These are phyloP conservation scores for Pollachius pollachius DNA, from an alignment of 2,113 vertebrate genomes.

Conservation along the genomic window DNA sequence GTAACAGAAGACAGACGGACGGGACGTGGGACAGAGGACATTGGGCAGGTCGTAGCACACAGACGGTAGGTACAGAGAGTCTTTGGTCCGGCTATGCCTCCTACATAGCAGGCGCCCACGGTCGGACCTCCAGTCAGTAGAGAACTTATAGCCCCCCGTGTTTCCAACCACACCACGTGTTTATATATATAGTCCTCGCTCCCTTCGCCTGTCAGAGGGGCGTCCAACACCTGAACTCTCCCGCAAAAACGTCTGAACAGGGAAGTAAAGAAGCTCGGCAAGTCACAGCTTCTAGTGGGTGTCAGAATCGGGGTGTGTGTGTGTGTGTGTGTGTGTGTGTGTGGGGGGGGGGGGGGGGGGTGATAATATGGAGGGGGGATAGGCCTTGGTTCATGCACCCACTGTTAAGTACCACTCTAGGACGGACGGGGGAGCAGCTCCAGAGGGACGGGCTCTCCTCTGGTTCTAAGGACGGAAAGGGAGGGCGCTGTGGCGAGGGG, in stretches of 20 bases:
- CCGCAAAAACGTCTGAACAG: slow-evolving; percentile 33
- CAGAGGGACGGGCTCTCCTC: slow-evolving; percentile 65
- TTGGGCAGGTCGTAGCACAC: slow-evolving; percentile 9
- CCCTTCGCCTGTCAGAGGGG: slow-evolving; percentile 48
- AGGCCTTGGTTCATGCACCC: slow-evolving; percentile 70
- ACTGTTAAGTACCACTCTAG: slow-evolving; percentile 80
- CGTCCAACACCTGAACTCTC: slow-evolving; percentile 10
- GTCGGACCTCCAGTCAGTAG: slow-evolving; percentile 52
- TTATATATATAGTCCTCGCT: slow-evolving; percentile 44
- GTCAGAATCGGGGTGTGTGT: slow-evolving; percentile 62
- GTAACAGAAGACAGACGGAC: slow-evolving; percentile 38
- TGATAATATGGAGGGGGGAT: slow-evolving; percentile 21
- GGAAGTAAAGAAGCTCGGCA: slow-evolving; percentile 47
- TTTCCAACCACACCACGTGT: slow-evolving; percentile 41
- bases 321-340: too few species aligned
- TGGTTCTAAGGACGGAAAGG: slow-evolving; percentile 66
- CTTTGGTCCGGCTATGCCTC: slow-evolving; percentile 60
- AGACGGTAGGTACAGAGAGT: slow-evolving; percentile 34
- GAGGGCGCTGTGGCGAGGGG: slow-evolving; percentile 18
- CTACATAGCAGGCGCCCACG: slow-evolving; percentile 74
- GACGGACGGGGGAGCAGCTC: slow-evolving; percentile 74
- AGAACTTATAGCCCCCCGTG: slow-evolving; percentile 64
- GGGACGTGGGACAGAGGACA: slow-evolving; percentile 46
- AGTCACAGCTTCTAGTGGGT: slow-evolving; percentile 79
- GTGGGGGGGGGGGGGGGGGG: slow-evolving; percentile 24